Evolutionary conservation across 2,113 vertebrate species (phyloP).

Genomic region (Elephas maximus): DNA sequence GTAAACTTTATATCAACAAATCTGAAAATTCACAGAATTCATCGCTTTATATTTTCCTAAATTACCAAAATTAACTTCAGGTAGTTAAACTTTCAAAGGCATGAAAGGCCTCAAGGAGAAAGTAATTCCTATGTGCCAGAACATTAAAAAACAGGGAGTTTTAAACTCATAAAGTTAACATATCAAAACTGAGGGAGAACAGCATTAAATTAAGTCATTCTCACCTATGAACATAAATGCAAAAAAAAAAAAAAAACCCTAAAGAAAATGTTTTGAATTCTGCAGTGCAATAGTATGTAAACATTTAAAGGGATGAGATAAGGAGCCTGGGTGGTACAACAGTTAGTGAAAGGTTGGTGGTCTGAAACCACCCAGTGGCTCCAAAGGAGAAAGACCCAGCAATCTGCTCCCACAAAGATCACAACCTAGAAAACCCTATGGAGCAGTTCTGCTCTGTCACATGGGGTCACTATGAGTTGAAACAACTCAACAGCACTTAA

Average conservation of each 20-base stretch:
- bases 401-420: too few species aligned
- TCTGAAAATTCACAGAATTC: neutral
- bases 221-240: neutral
- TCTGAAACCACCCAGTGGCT: too few species aligned
- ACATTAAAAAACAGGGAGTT: neutral
- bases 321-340: too few species aligned
- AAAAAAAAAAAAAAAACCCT: neutral
- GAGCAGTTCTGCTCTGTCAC: too few species aligned
- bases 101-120: neutral
- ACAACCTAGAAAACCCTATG: too few species aligned
- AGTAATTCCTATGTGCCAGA: neutral
- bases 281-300: neutral
- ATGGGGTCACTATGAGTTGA: too few species aligned
- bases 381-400: too few species aligned
- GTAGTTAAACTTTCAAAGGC: neutral
- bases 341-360: too few species aligned
- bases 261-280: neutral
- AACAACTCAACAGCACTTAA: too few species aligned
- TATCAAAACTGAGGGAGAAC: neutral
- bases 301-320: neutral
- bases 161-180: neutral
- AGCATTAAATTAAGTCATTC: neutral
- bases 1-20: neutral
- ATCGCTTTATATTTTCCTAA: neutral
- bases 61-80: slow-evolving; percentile 15